Evolutionary conservation across 2,888 invertebrate species (phyloP), one percentile per base, ranked within the genome.

Genomic region (Punctoribates punctum): DNA sequence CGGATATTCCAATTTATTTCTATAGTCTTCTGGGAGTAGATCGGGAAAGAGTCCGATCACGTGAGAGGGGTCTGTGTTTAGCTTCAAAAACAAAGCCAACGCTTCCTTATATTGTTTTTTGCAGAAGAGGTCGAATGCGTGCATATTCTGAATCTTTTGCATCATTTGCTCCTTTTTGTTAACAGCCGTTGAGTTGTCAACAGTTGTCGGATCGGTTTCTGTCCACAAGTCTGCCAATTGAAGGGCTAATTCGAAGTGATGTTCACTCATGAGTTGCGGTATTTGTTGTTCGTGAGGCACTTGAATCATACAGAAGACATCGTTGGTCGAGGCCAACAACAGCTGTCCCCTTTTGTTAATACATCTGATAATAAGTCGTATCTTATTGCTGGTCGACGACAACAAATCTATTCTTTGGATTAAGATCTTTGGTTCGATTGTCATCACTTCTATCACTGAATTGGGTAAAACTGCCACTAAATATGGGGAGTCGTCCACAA

Each of bases 41-140:
- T 94, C 93, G 0, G 98, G 97, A 85, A 94, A 97, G 42, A 99
- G 86, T 78, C 94, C 90, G 79, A 99, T 96, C 13, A 99, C 97
- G 83, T 96, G 93, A 65, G 93, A 91, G 0, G 97, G 96, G 85
- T 98, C 96, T 87, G 94, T 96, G 81, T 91, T 91, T 0, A 97
- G 86, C 83, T 92, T 91, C 5, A 90, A 86, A 84, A 98, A 98
- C 82, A 96, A 90, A 75, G 89, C 89, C 92, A 99, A 94, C 0
- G 98, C 93, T 80, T 92, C 91, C 13, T 90, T 87, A 83, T 94
- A 99, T 81, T 91, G 88, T 83, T 92, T 93, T 82, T 91, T 91
- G 75, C 90, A 89, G 84, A 99, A 99, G 13, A 97, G 85, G 83
- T 97, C 92, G 81, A 94, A 89, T 0, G 98, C 99, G 83, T 91